Evolutionary conservation across 2,888 invertebrate species (phyloP), one percentile per base, ranked within the genome.

Genomic region (Ophion ellenae): DNA sequence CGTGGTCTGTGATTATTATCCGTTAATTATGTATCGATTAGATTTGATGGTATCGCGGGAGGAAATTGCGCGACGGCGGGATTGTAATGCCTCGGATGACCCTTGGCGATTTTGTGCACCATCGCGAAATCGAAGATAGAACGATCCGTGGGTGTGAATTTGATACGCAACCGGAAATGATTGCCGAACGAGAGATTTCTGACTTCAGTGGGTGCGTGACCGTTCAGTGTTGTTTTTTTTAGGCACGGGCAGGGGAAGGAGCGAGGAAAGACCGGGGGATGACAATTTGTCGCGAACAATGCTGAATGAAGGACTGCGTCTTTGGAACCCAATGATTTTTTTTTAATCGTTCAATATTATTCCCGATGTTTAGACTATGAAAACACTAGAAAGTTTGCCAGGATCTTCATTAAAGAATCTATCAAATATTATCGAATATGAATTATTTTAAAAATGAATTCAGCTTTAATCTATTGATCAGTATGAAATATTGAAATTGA

Each of bases 11-110:
- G 59, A 78, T 79, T 74, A 75, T 86, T 86, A 86, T 57, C 86
- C 36, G 64, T 76, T 77, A 69, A 83, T 83, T 70, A 78, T 63
- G 75, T 70, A 74, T 86, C 83, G 80, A 83, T 86, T 63, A 74
- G 61, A 59, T 24, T 57, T 70, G 36, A 40, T 24, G 40, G 24
- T 28, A 59, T 47, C 40, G 36, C 67, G 28, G n/a, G 47, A 64
- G 24, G 53, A 28, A n/a, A 47, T 63, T 47, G 57, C 73, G 40
- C 57, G 57, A 20, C n/a, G 7, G 6, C 53, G 36, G 36, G 66
- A 47, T 53, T 14, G 53, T 53, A 53, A 53, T 53, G 53, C 3
- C 53, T 53, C 53, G 53, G 53, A 3, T 53, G 53, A 53, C 53
- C 53, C 53, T 53, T 10, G 61, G 20, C 61, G 20, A 24, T 20